Evolutionary conservation across 2,113 vertebrate genomes (phyloP).

Genomic region (Trematocara stigmaticum): DNA sequence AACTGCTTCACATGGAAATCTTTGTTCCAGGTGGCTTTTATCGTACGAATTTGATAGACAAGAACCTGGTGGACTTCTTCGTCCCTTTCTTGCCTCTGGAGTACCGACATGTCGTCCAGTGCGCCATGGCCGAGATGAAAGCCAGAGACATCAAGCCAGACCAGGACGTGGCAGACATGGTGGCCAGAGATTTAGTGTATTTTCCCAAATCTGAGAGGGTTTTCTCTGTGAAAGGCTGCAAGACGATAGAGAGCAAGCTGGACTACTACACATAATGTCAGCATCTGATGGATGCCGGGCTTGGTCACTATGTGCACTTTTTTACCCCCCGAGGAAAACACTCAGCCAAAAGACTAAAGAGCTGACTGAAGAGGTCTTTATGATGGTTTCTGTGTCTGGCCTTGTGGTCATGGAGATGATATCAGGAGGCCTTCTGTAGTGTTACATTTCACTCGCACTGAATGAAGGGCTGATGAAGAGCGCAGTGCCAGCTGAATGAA

Average conservation of each 20-base stretch:
- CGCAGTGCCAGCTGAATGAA: neutral
- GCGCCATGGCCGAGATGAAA: constrained; percentile 77
- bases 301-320: constrained; percentile 22
- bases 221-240: constrained; percentile 91
- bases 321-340: neutral
- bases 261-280: constrained; percentile 76
- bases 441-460: constrained; percentile 8
- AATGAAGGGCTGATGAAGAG: neutral
- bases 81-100: constrained; percentile 94
- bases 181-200: constrained; percentile 84
- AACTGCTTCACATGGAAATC: neutral
- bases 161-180: constrained; percentile 60
- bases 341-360: neutral
- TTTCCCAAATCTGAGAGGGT: constrained; percentile 86
- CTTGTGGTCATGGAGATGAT: neutral
- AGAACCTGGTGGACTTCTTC: constrained; percentile 91
- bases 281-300: neutral
- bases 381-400: neutral
- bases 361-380: neutral
- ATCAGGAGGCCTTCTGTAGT: neutral
- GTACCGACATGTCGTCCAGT: constrained; percentile 86
- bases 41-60: constrained; percentile 90
- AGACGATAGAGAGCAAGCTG: constrained; percentile 86
- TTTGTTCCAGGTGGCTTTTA: constrained; percentile 84
- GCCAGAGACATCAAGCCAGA: constrained; percentile 54